A percentile compares a stretch with the other conserved stretches of the same genome.
Conservation (phyloP, 2,888 invertebrate species). For the Leptinotarsa haldemani region DNA sequence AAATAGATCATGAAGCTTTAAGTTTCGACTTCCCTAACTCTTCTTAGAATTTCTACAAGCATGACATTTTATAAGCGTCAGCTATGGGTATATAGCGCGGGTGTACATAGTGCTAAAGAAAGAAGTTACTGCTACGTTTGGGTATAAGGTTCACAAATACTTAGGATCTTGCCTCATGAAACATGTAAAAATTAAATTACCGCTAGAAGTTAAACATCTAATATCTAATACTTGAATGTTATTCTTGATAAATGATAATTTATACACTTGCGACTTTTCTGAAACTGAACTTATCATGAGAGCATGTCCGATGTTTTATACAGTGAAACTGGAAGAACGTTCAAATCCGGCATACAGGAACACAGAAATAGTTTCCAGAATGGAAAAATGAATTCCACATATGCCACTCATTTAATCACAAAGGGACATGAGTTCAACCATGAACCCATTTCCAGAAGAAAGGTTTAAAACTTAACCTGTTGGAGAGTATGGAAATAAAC, state of each 20-base stretch:
- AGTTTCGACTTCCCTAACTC: constrained; percentile 38
- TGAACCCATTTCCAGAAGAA: no score
- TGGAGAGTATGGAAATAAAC: no score
- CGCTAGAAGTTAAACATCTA: constrained; percentile 42
- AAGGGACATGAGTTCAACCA: no score
- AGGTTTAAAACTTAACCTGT: no score
- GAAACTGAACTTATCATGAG: no score
- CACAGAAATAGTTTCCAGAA: no score
- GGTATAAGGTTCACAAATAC: constrained; percentile 48
- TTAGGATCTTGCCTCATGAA: constrained; percentile 45
- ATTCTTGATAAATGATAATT: constrained; percentile 28
- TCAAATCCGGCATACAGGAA: no score
- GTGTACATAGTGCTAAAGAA: constrained; percentile 45
- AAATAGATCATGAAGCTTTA: constrained; percentile 33
- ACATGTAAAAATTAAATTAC: constrained; percentile 24
- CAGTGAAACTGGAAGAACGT: no score
- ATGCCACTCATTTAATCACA: no score
- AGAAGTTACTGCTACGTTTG: constrained; percentile 44
- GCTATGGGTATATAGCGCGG: constrained; percentile 51
- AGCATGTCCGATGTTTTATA: no score
- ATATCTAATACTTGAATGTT: constrained; percentile 46
- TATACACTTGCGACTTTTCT: no score
- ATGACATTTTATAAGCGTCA: constrained; percentile 52
- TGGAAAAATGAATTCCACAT: no score
- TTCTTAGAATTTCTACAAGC: constrained; percentile 48